Conservation (phyloP, 2,113 vertebrate species). For the Poecile atricapillus region DNA sequence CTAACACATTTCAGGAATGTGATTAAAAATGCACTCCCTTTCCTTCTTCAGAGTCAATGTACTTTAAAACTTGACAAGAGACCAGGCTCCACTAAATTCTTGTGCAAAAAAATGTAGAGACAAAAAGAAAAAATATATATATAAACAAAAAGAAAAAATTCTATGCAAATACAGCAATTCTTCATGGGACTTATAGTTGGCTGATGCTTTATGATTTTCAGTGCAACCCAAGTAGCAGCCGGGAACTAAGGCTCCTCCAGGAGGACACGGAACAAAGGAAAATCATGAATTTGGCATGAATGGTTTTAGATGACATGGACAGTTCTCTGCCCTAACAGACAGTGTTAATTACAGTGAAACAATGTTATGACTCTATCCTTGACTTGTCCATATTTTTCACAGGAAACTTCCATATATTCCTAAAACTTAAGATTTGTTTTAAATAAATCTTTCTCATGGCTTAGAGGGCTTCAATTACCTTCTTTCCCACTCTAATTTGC, state of each 20-base stretch:
- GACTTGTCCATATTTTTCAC: neutral
- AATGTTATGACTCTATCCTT: neutral
- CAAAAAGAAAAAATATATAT: neutral
- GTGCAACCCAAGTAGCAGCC: neutral
- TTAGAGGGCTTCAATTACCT: neutral
- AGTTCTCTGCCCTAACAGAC: neutral
- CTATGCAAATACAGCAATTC: neutral
- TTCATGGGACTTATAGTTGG: neutral
- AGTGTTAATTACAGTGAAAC: neutral
- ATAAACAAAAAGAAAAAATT: neutral
- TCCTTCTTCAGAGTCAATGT: neutral
- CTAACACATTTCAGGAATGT: neutral
- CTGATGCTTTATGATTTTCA: neutral
- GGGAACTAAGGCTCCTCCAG: neutral
- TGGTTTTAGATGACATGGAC: neutral
- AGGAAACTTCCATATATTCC: neutral
- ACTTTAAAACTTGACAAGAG: neutral
- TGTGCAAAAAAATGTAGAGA: neutral
- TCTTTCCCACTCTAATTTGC: fast-evolving
- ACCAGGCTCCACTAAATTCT: neutral
- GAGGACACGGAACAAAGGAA: neutral
- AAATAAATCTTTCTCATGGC: neutral
- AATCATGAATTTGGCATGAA: neutral
- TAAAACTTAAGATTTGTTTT: neutral
- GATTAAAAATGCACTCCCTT: neutral